A percentile compares a stretch with the other conserved stretches of the same genome.
phyloP scores from a whole-genome alignment of 2,797 vertebrate genomes.

The Anguilla obscura region DNA sequence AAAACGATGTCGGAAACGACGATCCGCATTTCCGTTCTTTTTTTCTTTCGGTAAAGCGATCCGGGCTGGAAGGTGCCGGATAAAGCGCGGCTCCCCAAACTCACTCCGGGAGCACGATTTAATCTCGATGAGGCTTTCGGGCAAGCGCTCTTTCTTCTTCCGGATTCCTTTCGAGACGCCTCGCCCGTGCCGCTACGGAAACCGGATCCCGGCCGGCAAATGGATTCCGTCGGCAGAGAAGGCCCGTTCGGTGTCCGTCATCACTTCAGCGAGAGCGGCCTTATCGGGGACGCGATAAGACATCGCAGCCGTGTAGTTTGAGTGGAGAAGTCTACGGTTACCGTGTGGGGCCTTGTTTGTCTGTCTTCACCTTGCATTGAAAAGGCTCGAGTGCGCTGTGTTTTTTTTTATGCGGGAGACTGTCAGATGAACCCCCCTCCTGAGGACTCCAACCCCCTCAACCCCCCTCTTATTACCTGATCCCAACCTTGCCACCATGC shows the following conservation, averaged over 20 bases:
- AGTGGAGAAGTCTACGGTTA: slow-evolving; percentile 1
- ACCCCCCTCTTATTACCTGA: not conserved
- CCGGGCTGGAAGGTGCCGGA: slow-evolving; percentile 76
- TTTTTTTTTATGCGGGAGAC: not conserved
- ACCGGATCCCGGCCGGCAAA: slow-evolving; percentile 67
- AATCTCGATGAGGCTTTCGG: slow-evolving; percentile 77
- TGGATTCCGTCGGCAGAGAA: slow-evolving; percentile 9
- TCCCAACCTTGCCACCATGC: not conserved
- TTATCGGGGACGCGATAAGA: slow-evolving; percentile 25
- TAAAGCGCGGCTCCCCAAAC: slow-evolving; percentile 54
- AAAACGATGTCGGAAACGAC: slow-evolving; percentile 80
- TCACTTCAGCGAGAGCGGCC: not conserved
- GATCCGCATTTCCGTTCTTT: slow-evolving; percentile 63
- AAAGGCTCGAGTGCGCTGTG: not conserved
- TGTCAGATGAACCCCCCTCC: not conserved
- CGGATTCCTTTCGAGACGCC: slow-evolving; percentile 61
- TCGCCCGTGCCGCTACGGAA: slow-evolving; percentile 73
- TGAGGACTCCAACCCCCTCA: not conserved
- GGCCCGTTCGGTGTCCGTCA: not conserved
- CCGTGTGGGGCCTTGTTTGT: slow-evolving; percentile 14
- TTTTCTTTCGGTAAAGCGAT: slow-evolving; percentile 74
- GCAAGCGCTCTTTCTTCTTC: slow-evolving; percentile 67
- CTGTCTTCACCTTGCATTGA: slow-evolving; percentile 5
- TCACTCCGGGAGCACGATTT: slow-evolving; percentile 68
- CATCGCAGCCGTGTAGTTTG: slow-evolving; percentile 2